A percentile compares a stretch with the other conserved stretches of the same genome.
phyloP scores from a whole-genome alignment of 2,113 vertebrate genomes.

The Zosterops lateralis region DNA sequence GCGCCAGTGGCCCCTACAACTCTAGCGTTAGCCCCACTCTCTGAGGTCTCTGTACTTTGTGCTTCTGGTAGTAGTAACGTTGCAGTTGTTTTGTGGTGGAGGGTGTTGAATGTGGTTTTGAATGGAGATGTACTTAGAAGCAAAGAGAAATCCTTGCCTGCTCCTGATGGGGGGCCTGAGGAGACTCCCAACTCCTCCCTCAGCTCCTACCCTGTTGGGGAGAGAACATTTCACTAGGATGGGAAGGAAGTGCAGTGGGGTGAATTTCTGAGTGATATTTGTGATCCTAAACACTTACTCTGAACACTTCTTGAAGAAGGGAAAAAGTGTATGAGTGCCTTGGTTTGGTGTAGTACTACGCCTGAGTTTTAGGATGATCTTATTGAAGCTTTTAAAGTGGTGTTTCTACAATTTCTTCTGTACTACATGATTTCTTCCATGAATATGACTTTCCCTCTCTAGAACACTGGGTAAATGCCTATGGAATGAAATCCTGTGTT shows the following conservation, averaged over 20 bases:
- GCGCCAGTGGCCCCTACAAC: rapidly evolving
- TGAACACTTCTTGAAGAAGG: not conserved
- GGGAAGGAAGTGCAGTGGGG: not conserved
- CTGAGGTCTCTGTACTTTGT: not conserved
- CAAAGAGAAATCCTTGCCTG: not conserved
- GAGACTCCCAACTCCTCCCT: not conserved
- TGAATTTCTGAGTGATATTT: not conserved
- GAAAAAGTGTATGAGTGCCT: rapidly evolving
- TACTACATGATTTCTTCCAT: rapidly evolving
- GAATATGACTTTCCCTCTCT: not conserved
- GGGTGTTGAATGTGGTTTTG: not conserved
- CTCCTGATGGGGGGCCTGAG: not conserved
- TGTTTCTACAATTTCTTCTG: not conserved
- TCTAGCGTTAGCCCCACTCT: not conserved
- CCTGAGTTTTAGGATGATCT: not conserved
- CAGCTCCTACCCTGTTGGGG: not conserved
- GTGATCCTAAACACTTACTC: not conserved
- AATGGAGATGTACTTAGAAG: not conserved
- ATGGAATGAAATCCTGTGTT: not conserved
- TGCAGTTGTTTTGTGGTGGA: not conserved
- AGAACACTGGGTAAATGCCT: not conserved
- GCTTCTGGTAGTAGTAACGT: not conserved
- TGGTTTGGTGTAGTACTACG: not conserved
- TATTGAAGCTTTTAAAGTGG: not conserved
- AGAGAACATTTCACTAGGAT: not conserved